Evolutionary conservation across 2,888 invertebrate species (phyloP).

Genomic region (Ornithoptera alexandrae): DNA sequence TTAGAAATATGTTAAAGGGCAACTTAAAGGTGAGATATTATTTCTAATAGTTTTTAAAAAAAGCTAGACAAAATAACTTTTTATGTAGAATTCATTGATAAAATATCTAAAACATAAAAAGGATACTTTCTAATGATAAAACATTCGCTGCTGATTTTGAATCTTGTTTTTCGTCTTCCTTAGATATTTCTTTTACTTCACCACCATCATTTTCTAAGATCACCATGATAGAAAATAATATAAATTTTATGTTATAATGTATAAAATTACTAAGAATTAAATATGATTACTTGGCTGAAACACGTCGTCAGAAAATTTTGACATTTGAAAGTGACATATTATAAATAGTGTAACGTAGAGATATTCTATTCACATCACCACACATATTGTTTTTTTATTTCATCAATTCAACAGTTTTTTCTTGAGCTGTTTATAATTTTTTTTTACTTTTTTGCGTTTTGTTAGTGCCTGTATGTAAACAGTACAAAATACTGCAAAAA

Average conservation of each 20-base stretch:
- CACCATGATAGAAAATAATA: slow-evolving; percentile 50
- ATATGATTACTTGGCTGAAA: slow-evolving; percentile 17
- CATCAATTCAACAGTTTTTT: no score
- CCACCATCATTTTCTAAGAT: slow-evolving; percentile 64
- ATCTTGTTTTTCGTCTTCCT: slow-evolving; percentile 62
- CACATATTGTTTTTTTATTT: no score
- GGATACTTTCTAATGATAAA: slow-evolving; percentile 81
- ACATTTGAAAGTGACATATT: slow-evolving; percentile 30
- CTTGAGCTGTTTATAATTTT: no score
- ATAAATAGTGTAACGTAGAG: not conserved
- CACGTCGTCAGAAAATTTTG: slow-evolving; percentile 24
- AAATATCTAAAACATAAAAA: slow-evolving; percentile 45
- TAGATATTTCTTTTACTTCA: slow-evolving; percentile 54
- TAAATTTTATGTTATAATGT: not conserved
- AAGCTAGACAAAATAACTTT: not conserved
- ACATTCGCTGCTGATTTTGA: slow-evolving; percentile 57
- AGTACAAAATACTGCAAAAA: no score
- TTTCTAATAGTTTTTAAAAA: not conserved
- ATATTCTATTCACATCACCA: no score
- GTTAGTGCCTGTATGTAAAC: no score
- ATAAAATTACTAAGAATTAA: slow-evolving; percentile 3
- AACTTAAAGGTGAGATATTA: no score
- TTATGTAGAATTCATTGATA: not conserved
- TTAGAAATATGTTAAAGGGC: no score
- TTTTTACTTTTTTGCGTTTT: no score